Evolutionary conservation across 2,888 invertebrate genomes (phyloP).

Genomic region (Anticlea derivata): DNA sequence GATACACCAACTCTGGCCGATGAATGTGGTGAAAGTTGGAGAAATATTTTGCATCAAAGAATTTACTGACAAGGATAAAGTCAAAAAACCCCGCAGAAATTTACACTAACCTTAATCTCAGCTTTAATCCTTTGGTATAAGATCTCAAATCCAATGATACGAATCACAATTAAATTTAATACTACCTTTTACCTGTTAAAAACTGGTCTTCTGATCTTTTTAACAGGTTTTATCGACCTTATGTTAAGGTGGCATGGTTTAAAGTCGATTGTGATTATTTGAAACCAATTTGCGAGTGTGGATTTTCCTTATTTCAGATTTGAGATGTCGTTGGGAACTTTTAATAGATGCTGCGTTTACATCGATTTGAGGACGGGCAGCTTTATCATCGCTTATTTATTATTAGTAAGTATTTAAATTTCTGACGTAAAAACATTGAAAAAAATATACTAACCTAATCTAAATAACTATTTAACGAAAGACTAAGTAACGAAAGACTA

Average conservation of each 20-base stretch:
- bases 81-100: conserved; percentile 1
- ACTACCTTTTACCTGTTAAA: neutral
- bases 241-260: neutral
- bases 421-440: too few relatives aligned
- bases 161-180: neutral
- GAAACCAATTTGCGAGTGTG: conserved; percentile 8
- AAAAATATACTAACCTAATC: too few relatives aligned
- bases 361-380: conserved; percentile 35
- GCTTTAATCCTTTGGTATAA: neutral
- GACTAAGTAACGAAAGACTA: too few relatives aligned
- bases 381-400: conserved; percentile 38
- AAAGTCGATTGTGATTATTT: neutral
- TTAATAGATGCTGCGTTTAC: conserved; percentile 37
- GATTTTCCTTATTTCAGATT: conserved; percentile 17
- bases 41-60: too few relatives aligned
- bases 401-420: conserved; percentile 31
- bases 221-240: neutral
- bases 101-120: neutral
- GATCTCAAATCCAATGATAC: neutral
- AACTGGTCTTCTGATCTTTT: neutral
- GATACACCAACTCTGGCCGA: too few relatives aligned
- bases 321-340: conserved; percentile 26
- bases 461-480: too few relatives aligned
- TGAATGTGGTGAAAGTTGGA: too few relatives aligned
- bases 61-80: neutral